Evolutionary conservation across 2,113 vertebrate species (phyloP).

Genomic region (Spermophilus dauricus): DNA sequence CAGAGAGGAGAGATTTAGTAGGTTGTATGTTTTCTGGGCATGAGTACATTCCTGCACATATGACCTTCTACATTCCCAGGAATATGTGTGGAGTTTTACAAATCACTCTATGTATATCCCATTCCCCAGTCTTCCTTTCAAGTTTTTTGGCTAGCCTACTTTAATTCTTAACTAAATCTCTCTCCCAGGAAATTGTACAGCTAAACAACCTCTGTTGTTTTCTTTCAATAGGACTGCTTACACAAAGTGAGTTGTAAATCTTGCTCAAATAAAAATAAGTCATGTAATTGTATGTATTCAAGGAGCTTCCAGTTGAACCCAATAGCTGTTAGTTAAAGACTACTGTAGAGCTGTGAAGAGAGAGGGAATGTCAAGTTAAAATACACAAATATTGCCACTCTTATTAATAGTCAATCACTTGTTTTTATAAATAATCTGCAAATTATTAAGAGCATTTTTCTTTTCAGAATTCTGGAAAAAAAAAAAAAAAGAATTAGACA

Average conservation of each 20-base stretch:
- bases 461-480: background rate
- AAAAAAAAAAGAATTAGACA: background rate
- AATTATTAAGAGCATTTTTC: background rate
- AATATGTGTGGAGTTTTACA: background rate
- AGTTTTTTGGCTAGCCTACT: background rate
- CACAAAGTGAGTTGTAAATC: background rate
- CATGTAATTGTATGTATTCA: background rate
- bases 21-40: background rate
- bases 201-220: background rate
- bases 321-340: background rate
- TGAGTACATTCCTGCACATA: too few species aligned
- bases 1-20: background rate
- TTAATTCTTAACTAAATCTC: background rate
- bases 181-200: background rate
- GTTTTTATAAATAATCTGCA: background rate
- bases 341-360: background rate
- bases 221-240: background rate
- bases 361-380: background rate
- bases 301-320: background rate
- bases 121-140: background rate
- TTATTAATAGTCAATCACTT: background rate
- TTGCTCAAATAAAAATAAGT: background rate
- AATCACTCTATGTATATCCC: fast-evolving
- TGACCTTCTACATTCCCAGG: background rate
- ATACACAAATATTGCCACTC: background rate